Conservation (phyloP, 2,888 invertebrate species). For the Apotomis turbidana region DNA sequence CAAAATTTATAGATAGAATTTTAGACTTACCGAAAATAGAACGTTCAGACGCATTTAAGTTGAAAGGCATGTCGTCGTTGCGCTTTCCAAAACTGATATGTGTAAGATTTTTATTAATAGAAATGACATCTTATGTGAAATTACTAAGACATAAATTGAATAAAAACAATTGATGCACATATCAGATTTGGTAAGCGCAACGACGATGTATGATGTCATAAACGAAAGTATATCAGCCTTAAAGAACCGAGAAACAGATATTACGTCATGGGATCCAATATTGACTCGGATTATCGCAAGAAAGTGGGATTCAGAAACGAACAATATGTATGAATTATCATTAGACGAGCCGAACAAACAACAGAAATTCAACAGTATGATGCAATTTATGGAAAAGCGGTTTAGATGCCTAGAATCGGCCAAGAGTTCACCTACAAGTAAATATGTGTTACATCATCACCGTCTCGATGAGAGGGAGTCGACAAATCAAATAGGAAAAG, state of each 20-base stretch:
- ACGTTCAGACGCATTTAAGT: not conserved
- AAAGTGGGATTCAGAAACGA: constrained; percentile 6
- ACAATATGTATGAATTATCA: constrained; percentile 2
- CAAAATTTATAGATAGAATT: not conserved
- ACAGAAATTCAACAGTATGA: constrained; percentile 5
- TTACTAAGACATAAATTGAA: too few relatives aligned
- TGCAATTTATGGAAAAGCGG: constrained; percentile 12
- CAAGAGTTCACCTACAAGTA: not conserved
- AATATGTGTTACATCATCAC: not conserved
- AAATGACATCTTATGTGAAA: too few relatives aligned
- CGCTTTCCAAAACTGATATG: too few relatives aligned
- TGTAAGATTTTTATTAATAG: too few relatives aligned
- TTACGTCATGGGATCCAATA: constrained; percentile 8
- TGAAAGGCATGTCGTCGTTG: too few relatives aligned
- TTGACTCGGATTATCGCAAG: not conserved
- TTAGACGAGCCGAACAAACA: constrained; percentile 7
- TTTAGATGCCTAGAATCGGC: constrained; percentile 6
- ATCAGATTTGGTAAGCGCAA: too few relatives aligned
- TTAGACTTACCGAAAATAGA: not conserved
- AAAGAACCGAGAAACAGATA: not conserved
- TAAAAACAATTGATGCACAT: too few relatives aligned
- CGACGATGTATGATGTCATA: not conserved
- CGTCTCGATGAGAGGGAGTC: not conserved
- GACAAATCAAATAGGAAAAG: not conserved
- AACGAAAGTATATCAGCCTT: constrained; percentile 4